Evolutionary conservation across 2,888 invertebrate species (phyloP).

Genomic region (Tipula unca): DNA sequence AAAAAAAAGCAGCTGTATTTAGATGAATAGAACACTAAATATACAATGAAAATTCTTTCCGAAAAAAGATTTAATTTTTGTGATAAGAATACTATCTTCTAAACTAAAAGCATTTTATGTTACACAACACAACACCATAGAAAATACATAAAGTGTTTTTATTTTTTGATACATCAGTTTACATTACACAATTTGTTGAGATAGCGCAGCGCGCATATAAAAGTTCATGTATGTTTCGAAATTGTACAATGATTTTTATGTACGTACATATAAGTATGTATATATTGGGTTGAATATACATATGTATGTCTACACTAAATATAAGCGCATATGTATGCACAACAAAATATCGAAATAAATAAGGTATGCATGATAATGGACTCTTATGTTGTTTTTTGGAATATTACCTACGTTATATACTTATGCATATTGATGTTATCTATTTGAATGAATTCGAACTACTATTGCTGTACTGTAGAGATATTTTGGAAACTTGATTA

Average conservation of each 20-base stretch:
- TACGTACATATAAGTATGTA: neutral
- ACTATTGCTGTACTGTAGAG: neutral
- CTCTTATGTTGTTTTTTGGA: neutral
- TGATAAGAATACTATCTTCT: neutral
- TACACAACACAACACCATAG: neutral
- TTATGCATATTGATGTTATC: neutral
- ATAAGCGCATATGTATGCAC: neutral
- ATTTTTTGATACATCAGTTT: neutral
- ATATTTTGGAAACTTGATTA: neutral
- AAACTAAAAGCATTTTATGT: neutral
- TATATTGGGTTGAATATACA: neutral
- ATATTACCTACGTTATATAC: neutral
- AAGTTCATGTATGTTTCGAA: neutral
- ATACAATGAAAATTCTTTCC: neutral
- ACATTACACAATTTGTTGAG: neutral
- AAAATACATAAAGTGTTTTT: neutral
- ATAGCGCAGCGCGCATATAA: neutral
- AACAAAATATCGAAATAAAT: neutral
- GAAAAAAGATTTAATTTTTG: neutral
- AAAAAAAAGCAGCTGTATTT: neutral
- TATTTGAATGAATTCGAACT: neutral
- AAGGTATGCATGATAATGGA: neutral
- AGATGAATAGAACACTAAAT: neutral
- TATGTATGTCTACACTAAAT: neutral
- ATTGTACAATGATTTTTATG: neutral